Base-by-base conservation (phyloP, 2,888 invertebrate species). In the Ditula angustiorana region DNA sequence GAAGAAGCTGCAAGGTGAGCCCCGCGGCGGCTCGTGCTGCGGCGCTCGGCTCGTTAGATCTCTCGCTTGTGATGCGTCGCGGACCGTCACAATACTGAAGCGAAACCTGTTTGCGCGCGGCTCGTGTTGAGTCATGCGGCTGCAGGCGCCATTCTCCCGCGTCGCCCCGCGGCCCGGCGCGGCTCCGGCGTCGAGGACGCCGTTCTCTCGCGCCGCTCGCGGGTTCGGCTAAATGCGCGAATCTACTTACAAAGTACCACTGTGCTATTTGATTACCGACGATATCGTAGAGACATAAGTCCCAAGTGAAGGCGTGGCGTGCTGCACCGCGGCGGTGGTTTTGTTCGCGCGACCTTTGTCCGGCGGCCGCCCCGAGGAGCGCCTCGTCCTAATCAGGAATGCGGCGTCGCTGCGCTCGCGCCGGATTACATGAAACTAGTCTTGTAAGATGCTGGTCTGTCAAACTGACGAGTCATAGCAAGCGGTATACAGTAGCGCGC, bases 1-100 rank as follows among this genome's bases (percentile, higher is more conserved):
- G 93, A 98, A 98, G 94, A 98, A 98, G 93, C 94, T 98, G 84
- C 97, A 97, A 96, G 98, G 98, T 98, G 95, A 95, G 95, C 80
- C 55, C 61, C 60, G 46, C 53, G 35, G 61, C 60, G 28, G 62
- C 62, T 61, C 44, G 55, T 46, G 60, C 61, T 61, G 65, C 59
- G 49, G 19, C 13, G 59, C 58, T 33, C 55, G 41, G 47, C 52
- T 50, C 41, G 23, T 70, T 61, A 61, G 62, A 64, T 52, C 46
- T 58, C 50, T 67, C 62, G 7, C 53, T 67, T 53, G 61, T 53
- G 69, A 68, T 69, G 71, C 71, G 67, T 73, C 67, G 69, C 68
- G 59, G 64, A 47, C 60, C 64, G 64, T 55, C 67, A 66, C 46
- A 5, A 65, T 60, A 69, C 62, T 30, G 64, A 57, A 61, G 57